phyloP scores from a whole-genome alignment of 2,888 invertebrate species.

The Rugalucina vietnamica region DNA sequence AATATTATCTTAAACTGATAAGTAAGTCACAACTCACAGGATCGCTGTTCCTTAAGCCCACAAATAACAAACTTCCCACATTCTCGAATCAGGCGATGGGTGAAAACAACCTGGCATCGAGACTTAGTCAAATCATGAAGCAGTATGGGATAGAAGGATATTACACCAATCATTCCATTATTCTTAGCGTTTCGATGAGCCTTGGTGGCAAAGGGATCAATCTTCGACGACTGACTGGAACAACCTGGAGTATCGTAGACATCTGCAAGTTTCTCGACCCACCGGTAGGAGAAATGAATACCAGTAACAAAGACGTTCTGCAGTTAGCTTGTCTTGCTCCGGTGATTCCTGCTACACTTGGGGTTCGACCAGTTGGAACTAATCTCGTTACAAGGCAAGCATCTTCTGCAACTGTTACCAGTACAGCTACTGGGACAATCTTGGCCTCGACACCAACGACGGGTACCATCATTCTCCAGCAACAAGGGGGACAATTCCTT shows the following conservation, averaged over 20 bases:
- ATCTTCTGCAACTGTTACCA: no score
- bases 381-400: no score
- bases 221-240: background rate
- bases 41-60: slow-evolving; percentile 23
- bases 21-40: background rate
- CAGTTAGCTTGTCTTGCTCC: background rate
- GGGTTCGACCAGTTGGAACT: no score
- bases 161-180: slow-evolving; percentile 33
- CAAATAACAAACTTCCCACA: background rate
- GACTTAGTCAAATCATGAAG: slow-evolving; percentile 34
- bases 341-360: no score
- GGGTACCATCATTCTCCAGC: background rate
- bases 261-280: slow-evolving; percentile 38
- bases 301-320: background rate
- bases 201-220: background rate
- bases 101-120: slow-evolving; percentile 21
- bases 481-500: background rate
- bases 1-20: slow-evolving; percentile 20
- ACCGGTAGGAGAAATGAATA: slow-evolving; percentile 18
- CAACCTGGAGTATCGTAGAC: background rate
- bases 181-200: slow-evolving; percentile 7
- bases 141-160: slow-evolving; percentile 16
- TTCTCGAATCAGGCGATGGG: slow-evolving; percentile 15
- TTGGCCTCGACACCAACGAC: background rate
- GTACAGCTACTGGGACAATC: no score